Evolutionary conservation across 2,797 vertebrate species (phyloP).

Genomic region (Telmatherina bonti): DNA sequence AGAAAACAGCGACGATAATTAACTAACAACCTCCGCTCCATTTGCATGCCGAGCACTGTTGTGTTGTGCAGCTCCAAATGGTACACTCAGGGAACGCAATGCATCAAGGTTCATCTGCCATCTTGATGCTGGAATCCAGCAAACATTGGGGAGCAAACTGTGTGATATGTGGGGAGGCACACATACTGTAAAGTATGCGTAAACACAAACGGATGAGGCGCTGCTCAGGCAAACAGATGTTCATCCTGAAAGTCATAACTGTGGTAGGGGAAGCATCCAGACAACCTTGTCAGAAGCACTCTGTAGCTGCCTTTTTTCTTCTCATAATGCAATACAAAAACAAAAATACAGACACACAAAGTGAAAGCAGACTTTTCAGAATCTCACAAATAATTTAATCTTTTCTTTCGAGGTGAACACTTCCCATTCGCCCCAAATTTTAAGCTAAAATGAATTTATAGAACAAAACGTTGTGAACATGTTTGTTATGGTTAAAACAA

Average conservation of each 20-base stretch:
- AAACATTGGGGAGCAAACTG: constrained; percentile 12
- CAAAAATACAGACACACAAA: constrained; percentile 32
- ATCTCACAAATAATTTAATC: constrained; percentile 19
- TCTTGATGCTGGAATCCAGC: constrained; percentile 24
- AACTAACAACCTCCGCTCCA: constrained; percentile 49
- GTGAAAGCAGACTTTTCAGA: constrained; percentile 16
- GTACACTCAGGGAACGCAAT: not conserved
- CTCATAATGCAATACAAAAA: constrained; percentile 15
- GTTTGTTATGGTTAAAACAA: constrained; percentile 17
- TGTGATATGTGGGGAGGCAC: constrained; percentile 37
- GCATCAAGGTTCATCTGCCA: constrained; percentile 36
- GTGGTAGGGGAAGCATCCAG: constrained; percentile 12
- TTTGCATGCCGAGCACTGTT: constrained; percentile 36
- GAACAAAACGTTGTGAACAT: constrained; percentile 27
- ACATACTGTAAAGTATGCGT: constrained; percentile 6
- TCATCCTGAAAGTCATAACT: constrained; percentile 37
- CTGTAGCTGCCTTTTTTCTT: constrained; percentile 30
- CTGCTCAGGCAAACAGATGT: constrained; percentile 52
- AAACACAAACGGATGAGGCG: constrained; percentile 45
- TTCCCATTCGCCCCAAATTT: not conserved
- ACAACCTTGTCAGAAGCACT: constrained; percentile 22
- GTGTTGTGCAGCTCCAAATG: constrained; percentile 29
- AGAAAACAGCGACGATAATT: constrained; percentile 54
- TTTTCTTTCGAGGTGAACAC: not conserved
- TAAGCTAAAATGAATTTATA: not conserved